phyloP scores from a whole-genome alignment of 1,140 invertebrate species.

The Ostrea denselamellosa region DNA sequence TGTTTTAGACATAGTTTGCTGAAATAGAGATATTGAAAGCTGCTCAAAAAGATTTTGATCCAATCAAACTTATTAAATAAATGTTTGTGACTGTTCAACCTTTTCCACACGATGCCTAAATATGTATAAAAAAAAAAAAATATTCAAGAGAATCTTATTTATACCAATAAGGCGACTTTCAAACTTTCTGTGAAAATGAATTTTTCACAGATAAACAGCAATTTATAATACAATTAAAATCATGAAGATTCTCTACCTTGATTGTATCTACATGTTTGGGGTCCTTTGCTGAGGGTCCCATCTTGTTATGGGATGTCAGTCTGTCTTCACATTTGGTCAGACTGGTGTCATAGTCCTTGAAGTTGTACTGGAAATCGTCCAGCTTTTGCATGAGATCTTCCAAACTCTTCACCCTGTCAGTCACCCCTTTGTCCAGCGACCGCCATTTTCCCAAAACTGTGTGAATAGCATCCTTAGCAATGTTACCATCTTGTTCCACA shows the following conservation, averaged over 20 bases:
- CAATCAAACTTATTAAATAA: no score
- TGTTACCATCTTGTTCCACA: slow-evolving; percentile 94
- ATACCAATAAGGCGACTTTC: not conserved
- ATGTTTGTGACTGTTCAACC: no score
- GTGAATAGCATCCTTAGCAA: slow-evolving; percentile 89
- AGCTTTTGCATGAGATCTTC: slow-evolving; percentile 91
- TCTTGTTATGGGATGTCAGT: slow-evolving; percentile 88
- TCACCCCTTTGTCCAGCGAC: slow-evolving; percentile 59
- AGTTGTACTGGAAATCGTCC: slow-evolving; percentile 89
- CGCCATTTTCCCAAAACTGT: slow-evolving; percentile 92
- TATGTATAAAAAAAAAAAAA: no score
- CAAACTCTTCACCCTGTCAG: slow-evolving; percentile 85
- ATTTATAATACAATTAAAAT: no score
- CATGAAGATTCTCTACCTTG: slow-evolving; percentile 80
- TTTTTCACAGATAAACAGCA: no score
- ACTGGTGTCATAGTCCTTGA: slow-evolving; percentile 79
- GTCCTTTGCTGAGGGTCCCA: slow-evolving; percentile 88
- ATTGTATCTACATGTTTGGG: slow-evolving; percentile 90
- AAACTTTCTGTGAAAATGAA: not conserved
- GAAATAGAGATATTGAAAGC: no score
- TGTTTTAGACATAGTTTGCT: not conserved
- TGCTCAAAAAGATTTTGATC: no score
- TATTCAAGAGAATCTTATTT: no score
- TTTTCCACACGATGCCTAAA: no score
- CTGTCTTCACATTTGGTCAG: slow-evolving; percentile 93